phyloP scores from a whole-genome alignment of 2,888 invertebrate species.

The Heteromyza rotundicornis region DNA sequence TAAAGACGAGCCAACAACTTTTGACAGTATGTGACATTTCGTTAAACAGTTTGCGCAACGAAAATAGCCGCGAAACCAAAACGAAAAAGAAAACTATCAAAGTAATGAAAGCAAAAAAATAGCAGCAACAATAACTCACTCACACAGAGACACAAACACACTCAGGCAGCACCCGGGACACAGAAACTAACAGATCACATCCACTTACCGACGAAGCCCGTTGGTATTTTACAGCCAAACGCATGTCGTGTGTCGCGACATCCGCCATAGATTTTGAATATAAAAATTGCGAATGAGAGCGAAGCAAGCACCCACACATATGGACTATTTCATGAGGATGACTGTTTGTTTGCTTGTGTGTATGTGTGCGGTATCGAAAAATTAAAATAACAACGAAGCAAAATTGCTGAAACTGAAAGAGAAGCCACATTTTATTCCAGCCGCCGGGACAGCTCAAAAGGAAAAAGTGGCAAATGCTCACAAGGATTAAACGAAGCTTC shows the following conservation, averaged over 20 bases:
- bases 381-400: not conserved
- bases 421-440: not conserved
- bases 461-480: not conserved
- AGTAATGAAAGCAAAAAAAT: not conserved
- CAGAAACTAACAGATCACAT: not conserved
- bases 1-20: not conserved
- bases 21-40: not conserved
- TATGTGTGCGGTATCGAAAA: not conserved
- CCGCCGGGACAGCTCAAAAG: no score
- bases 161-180: no score
- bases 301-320: not conserved
- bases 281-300: not conserved
- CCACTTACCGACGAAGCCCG: not conserved
- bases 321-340: no score
- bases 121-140: not conserved
- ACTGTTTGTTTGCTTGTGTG: not conserved
- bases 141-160: not conserved
- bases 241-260: conserved; percentile 1
- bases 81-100: not conserved
- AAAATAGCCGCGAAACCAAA: not conserved
- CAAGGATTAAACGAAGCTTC: not conserved
- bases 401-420: not conserved
- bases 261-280: conserved; percentile 1
- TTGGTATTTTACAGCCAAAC: not conserved
- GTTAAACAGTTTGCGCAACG: not conserved